Percentiles rank a stretch among this genome's conserved stretches.
Conservation (phyloP, 1,140 invertebrate species). For the Drosophila albomicans region DNA sequence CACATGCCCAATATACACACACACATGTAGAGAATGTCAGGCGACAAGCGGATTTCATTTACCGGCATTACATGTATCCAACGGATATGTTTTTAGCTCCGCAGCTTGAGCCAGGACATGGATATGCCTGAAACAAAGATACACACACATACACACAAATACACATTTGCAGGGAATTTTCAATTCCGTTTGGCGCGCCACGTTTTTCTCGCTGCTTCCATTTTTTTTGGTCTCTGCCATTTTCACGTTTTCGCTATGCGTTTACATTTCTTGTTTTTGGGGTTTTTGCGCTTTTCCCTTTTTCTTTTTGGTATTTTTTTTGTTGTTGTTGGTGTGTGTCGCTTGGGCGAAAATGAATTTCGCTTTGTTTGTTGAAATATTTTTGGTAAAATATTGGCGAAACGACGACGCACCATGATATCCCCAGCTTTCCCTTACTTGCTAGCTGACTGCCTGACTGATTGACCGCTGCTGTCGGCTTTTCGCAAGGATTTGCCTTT, state of each 20-base stretch:
- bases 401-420: not conserved
- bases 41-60: conserved; percentile 82
- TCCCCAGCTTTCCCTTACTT: not conserved
- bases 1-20: conserved; percentile 17
- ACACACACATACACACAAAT: conserved; percentile 32
- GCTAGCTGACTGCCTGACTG: not conserved
- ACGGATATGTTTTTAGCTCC: conserved; percentile 80
- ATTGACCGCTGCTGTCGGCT: conserved; percentile 23
- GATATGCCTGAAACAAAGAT: conserved; percentile 66
- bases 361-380: conserved; percentile 80
- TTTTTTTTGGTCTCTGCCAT: conserved; percentile 38
- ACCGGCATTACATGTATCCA: conserved; percentile 82
- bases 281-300: conserved; percentile 1
- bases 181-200: conserved; percentile 81
- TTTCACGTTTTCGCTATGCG: conserved; percentile 28
- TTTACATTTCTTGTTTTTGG: conserved; percentile 22
- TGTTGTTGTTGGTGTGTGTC: conserved; percentile 13
- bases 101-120: conserved; percentile 62
- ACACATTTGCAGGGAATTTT: conserved; percentile 63
- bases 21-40: conserved; percentile 37
- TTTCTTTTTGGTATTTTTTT: conserved; percentile 1
- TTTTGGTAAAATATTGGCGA: conserved; percentile 73
- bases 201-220: conserved; percentile 40
- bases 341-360: conserved; percentile 70
- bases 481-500: conserved; percentile 34